These are phyloP conservation scores for Dufourea novaeangliae DNA, from an alignment of 1,140 invertebrate genomes.

Conservation along the genomic window DNA sequence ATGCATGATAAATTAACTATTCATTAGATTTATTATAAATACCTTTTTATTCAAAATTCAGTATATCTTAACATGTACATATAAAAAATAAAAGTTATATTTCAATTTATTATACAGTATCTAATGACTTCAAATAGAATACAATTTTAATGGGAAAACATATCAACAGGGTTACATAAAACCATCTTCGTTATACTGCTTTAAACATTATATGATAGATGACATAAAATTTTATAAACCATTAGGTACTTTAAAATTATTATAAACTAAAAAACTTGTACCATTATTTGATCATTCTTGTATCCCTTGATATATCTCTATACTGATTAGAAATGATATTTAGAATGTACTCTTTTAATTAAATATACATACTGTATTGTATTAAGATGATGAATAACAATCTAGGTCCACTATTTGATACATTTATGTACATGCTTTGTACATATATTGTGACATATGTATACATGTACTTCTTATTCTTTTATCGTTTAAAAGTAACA, in stretches of 20 bases:
- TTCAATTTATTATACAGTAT: constrained; percentile 45
- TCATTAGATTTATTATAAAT: constrained; percentile 41
- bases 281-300: constrained; percentile 10
- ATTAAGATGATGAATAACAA: constrained; percentile 26
- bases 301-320: constrained; percentile 9
- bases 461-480: background rate
- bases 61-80: constrained; percentile 40
- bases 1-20: constrained; percentile 5
- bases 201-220: constrained; percentile 29
- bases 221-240: constrained; percentile 13
- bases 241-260: too few species aligned
- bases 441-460: background rate
- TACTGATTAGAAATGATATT: background rate
- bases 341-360: background rate
- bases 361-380: constrained; percentile 29
- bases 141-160: constrained; percentile 48
- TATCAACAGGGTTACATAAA: constrained; percentile 47
- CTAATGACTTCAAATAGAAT: constrained; percentile 32
- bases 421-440: constrained; percentile 29
- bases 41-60: constrained; percentile 47
- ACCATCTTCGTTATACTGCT: constrained; percentile 14
- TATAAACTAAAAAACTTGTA: constrained; percentile 17
- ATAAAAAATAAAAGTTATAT: constrained; percentile 62
- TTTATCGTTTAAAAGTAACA: background rate
- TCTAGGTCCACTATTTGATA: constrained; percentile 10